A percentile compares a stretch with the other conserved stretches of the same genome.
Evolutionary conservation across 2,888 invertebrate species (phyloP).

Genomic region (Campaea margaritaria): DNA sequence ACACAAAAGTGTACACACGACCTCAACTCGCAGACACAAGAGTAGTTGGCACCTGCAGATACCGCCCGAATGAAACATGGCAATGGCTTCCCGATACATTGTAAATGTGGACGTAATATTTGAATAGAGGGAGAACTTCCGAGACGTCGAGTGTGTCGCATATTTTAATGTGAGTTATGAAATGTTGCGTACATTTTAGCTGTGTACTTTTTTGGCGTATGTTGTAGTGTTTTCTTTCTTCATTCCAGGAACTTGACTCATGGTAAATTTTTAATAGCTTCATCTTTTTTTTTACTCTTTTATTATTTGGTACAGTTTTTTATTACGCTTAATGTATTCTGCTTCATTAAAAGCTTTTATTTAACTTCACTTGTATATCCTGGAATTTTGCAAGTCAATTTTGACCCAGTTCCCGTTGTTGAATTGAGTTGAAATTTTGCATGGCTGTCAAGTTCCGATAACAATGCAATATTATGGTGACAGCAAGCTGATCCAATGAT

Average conservation of each 20-base stretch:
- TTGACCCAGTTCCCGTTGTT: too few relatives aligned
- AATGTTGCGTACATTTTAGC: slow-evolving; percentile 18
- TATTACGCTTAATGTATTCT: too few relatives aligned
- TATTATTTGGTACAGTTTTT: too few relatives aligned
- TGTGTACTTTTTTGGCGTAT: slow-evolving; percentile 2
- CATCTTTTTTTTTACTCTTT: too few relatives aligned
- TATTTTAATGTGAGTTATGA: slow-evolving; percentile 38
- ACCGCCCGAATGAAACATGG: slow-evolving; percentile 56
- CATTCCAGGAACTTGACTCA: not conserved
- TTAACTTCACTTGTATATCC: too few relatives aligned
- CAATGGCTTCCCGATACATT: slow-evolving; percentile 74
- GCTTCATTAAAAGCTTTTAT: too few relatives aligned
- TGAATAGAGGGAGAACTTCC: slow-evolving; percentile 56
- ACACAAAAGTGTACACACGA: slow-evolving; percentile 46
- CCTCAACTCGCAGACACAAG: slow-evolving; percentile 41
- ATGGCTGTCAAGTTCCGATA: too few relatives aligned
- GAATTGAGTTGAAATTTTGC: too few relatives aligned
- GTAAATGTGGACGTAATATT: slow-evolving; percentile 58
- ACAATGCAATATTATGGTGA: too few relatives aligned
- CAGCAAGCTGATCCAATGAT: too few relatives aligned
- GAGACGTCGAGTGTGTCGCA: slow-evolving; percentile 51
- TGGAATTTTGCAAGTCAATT: too few relatives aligned
- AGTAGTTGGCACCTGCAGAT: slow-evolving; percentile 61
- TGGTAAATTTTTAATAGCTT: not conserved
- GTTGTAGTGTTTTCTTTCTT: not conserved